Evolutionary conservation across 2,888 invertebrate genomes (phyloP), one percentile per base, ranked within the genome.

Genomic region (Eupithecia abbreviata): DNA sequence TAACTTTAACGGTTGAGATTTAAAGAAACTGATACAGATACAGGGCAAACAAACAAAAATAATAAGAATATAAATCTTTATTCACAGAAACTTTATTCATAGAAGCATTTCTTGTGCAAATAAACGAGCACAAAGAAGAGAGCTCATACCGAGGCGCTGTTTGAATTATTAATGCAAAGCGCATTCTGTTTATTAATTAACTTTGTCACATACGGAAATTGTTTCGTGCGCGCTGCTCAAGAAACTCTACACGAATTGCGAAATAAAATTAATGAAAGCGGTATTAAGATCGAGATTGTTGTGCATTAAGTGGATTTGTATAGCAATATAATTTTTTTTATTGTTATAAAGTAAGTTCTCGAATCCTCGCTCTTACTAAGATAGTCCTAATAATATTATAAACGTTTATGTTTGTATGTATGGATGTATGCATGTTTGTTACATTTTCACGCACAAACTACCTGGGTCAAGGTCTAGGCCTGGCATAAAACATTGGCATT

Each of bases 301-400:
- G 86, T 87, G 87, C 88, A 90, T 92, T 92, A 93, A 93, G 90
- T 92, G 92, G 93, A 93, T 93, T 80, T 92, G 89, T 87, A 85
- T 81, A 30, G 30, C 30, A 30, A 30, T 30, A 30, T 30, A 30
- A n/a, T n/a, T n/a, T n/a, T n/a, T n/a, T n/a, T n/a, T n/a, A n/a
- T n/a, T n/a, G n/a, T 30, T 30, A 30, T 30, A 30, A 30, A 30
- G 30, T 30, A 30, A 30, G 30, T 30, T 30, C 30, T 30, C 30
- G 30, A 30, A 30, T 30, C 30, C 30, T 30, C 30, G 30, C 30
- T 30, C 30, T 30, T 30, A 30, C 30, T 30, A 30, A 1, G 30
- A 30, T 30, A 30, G 30, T 30, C 0, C 30, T 30, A 30, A 0
- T 30, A 30, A 30, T 30, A 30, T 30, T 30, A 30, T 30, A 30